A percentile compares a stretch with the other conserved stretches of the same genome.
Evolutionary conservation across 2,888 invertebrate species (phyloP).

Genomic region (Girardia tigrina): DNA sequence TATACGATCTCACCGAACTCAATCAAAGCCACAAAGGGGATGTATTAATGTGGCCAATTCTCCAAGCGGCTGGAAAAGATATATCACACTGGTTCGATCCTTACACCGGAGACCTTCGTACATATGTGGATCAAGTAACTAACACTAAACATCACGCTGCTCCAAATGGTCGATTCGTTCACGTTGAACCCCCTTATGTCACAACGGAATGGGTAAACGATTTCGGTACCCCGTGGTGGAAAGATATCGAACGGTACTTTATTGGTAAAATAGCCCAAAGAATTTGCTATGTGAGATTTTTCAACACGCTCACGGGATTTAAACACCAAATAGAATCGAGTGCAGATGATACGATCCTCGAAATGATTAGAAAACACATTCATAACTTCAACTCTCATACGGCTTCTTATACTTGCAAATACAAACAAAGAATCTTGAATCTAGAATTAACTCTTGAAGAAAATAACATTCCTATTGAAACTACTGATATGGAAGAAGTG

Average conservation of each 20-base stretch:
- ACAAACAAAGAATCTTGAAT: slow-evolving; percentile 53
- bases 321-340: slow-evolving; percentile 58
- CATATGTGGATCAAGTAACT: slow-evolving; percentile 52
- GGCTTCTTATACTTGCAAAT: slow-evolving; percentile 64
- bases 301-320: slow-evolving; percentile 61
- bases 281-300: slow-evolving; percentile 61
- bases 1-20: background rate
- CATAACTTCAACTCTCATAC: slow-evolving; percentile 62
- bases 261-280: slow-evolving; percentile 61
- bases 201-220: slow-evolving; percentile 59
- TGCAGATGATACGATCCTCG: slow-evolving; percentile 64
- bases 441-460: slow-evolving; percentile 57
- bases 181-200: slow-evolving; percentile 55
- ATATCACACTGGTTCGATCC: slow-evolving; percentile 67
- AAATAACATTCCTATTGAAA: slow-evolving; percentile 61
- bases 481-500: slow-evolving; percentile 56
- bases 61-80: slow-evolving; percentile 69
- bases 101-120: slow-evolving; percentile 46
- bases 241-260: slow-evolving; percentile 56
- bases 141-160: slow-evolving; percentile 56
- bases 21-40: slow-evolving; percentile 42
- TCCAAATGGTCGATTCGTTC: slow-evolving; percentile 57
- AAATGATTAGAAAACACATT: slow-evolving; percentile 59
- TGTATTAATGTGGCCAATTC: slow-evolving; percentile 55
- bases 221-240: slow-evolving; percentile 61